Base-by-base conservation (phyloP, 2,797 vertebrate genomes). In the Oreochromis grahami region DNA sequence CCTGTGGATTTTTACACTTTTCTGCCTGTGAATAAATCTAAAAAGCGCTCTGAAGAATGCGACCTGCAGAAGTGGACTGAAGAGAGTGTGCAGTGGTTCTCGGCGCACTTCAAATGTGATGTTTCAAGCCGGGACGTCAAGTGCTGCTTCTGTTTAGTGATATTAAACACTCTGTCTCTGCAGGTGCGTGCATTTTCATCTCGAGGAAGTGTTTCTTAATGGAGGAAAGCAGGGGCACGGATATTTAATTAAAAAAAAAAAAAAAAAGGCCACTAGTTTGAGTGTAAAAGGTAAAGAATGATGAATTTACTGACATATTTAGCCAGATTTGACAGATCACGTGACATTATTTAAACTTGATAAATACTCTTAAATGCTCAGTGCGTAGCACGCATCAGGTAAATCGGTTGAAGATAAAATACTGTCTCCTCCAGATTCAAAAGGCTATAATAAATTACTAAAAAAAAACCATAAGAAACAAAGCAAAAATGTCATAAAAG, bases 361-460 rank as follows among this genome's bases (percentile, higher is more conserved):
- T 87, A 91, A 94, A 95, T 91, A 91, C 78, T 88, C 19, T 50
- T 84, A 77, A 78, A 79, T 83, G 85, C 77, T 85, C 88, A 82
- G 88, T 77, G 43, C 77, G 87, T 84, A 76, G 83, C 84, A 86
- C 74, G 80, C 84, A 76, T 83, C 86, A 87, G 52, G 79, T 88
- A 55, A 83, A 91, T 92, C 76, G 87, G 90, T 79, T 84, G 82
- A 91, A 80, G 82, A 93, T 92, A 92, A 92, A 95, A 95, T 89
- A 94, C 94, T 95, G 94, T 91, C 84, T 85, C 90, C 91, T 91
- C 90, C 88, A 86, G 90, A 95, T 95, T 96, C 88, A 95, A 95
- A 96, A 93, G 88, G 88, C 97, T 97, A 97, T 90, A 97, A 97
- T 97, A 97, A 97, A 96, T 97, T 97, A 97, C 96, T 96, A 97